Base-by-base conservation (phyloP, 2,797 vertebrate species). In the Menidia menidia region DNA sequence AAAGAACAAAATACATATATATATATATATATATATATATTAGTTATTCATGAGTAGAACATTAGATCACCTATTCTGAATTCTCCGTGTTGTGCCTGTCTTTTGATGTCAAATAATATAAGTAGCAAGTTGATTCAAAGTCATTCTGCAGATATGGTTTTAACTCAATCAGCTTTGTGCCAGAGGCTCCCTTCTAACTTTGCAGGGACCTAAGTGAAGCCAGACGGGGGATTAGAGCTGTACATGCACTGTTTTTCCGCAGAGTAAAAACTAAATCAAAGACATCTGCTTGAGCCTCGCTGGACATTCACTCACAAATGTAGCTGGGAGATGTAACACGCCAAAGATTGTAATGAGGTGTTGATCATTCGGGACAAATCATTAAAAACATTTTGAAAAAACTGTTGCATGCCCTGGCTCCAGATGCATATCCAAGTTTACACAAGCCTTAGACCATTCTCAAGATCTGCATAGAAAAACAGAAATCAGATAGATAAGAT, bases 281-380 rank as follows among this genome's bases (percentile, higher is more conserved):
- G 64, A 78, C 75, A 90, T 87, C 72, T 89, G 84, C 50, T 76
- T 44, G 87, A 88, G 77, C 51, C 76, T 83, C 66, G 56, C 73
- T 64, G 44, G 50, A 65, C 56, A 63, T 72, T 84, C 63, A 72
- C 67, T 75, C 75, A 62, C 69, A 39, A 2, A 39, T 39, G 10
- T 39, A 39, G 6, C 10, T 7, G 35, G 10, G 10, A 39, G 35
- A 10, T 39, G 10, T 7, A 39, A 10, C 35, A 7, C 35, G 10
- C 35, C 35, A 39, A 39, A 39, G 35, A 39, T 39, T 39, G 7
- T 39, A 39, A 10, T 39, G 35, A 39, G 35, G 35, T 39, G 35
- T 10, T 10, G 10, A 39, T 39, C 35, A 39, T 6, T 7, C 7
- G 35, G 35, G 10, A 39, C 35, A 5, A 39, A 39, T 39, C 35